Evolutionary conservation across 2,113 vertebrate genomes (phyloP).

Genomic region (Pontoporia blainvillei): DNA sequence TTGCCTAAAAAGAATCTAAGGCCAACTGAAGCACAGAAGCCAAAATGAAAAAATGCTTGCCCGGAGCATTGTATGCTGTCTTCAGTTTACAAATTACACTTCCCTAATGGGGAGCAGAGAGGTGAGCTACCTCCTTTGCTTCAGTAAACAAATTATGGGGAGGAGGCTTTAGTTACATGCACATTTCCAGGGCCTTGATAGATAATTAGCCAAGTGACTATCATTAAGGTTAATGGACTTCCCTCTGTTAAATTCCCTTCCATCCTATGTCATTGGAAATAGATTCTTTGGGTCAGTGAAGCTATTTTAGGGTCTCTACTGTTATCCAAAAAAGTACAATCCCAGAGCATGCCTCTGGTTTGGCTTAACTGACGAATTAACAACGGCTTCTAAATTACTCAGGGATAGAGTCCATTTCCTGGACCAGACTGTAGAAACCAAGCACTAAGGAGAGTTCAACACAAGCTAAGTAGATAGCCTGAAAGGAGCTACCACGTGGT

Average conservation of each 20-base stretch:
- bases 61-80: not conserved
- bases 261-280: not conserved
- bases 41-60: not conserved
- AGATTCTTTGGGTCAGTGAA: conserved; percentile 18
- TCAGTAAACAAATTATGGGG: conserved; percentile 20
- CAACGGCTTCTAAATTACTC: conserved; percentile 34
- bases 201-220: conserved; percentile 41
- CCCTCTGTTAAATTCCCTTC: conserved; percentile 33
- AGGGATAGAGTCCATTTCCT: not conserved
- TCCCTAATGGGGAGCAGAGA: not conserved
- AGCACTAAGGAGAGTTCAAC: not conserved
- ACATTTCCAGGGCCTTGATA: not conserved
- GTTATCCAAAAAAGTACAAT: not conserved
- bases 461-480: conserved; percentile 50
- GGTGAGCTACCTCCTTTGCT: not conserved
- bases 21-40: conserved; percentile 8
- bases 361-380: not conserved
- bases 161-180: not conserved
- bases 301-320: not conserved
- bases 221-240: conserved; percentile 57
- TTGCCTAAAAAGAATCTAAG: not conserved
- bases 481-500: not conserved
- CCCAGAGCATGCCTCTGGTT: not conserved
- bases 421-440: not conserved
- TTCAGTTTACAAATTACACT: not conserved